A percentile compares a stretch with the other conserved stretches of the same genome.
phyloP scores from a whole-genome alignment of 1,140 invertebrate genomes.

The Drosophila watanabei region DNA sequence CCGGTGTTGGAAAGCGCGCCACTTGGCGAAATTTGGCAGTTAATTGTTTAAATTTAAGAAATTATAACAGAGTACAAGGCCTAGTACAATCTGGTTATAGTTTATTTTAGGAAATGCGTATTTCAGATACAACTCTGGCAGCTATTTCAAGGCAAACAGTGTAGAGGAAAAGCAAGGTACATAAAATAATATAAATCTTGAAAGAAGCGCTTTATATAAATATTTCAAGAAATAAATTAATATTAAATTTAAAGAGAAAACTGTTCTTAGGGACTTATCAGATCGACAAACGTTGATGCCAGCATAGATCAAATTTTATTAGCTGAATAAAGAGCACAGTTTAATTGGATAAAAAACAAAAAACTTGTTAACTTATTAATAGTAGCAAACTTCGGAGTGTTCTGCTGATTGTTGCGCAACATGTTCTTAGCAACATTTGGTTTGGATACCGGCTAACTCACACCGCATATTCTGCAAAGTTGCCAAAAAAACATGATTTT shows the following conservation, averaged over 20 bases:
- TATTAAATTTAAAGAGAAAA: too few relatives aligned
- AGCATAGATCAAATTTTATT: too few relatives aligned
- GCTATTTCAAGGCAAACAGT: background rate
- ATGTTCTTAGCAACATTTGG: background rate
- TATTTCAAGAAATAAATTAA: background rate
- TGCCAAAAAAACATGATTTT: background rate
- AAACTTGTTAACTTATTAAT: background rate
- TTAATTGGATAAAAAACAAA: too few relatives aligned
- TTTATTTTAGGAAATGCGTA: background rate
- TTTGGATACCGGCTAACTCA: background rate
- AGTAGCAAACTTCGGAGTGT: too few relatives aligned
- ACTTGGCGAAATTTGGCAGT: constrained; percentile 1
- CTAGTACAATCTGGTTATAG: background rate
- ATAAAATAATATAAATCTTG: background rate
- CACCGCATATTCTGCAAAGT: too few relatives aligned
- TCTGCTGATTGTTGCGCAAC: background rate
- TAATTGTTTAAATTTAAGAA: constrained; percentile 10
- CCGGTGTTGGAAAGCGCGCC: constrained; percentile 7
- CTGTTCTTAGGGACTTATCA: too few relatives aligned
- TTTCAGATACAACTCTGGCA: background rate
- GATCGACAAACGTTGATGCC: too few relatives aligned
- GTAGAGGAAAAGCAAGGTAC: background rate
- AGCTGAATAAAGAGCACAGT: too few relatives aligned
- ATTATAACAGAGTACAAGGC: background rate
- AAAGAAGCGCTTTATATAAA: background rate